Conservation (phyloP, 2,888 invertebrate species). For the Nudaria mundana region DNA sequence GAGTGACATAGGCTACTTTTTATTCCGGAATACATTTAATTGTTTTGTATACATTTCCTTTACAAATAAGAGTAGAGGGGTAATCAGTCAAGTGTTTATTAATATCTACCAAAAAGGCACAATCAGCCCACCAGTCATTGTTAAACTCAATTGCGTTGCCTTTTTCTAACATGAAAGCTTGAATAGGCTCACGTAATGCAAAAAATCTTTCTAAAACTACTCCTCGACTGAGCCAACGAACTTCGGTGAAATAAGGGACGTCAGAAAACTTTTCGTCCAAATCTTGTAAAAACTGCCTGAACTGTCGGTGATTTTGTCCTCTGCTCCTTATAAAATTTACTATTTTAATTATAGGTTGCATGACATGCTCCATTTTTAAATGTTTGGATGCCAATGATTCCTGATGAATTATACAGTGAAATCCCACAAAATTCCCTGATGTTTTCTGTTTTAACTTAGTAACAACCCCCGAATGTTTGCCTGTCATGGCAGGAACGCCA, state of each 20-base stretch:
- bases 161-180: too few relatives aligned
- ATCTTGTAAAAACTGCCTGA: too few relatives aligned
- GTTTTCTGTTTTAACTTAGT: slow-evolving; percentile 8
- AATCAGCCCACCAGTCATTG: slow-evolving; percentile 3
- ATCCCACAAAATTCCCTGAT: slow-evolving; percentile 5
- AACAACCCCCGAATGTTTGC: slow-evolving; percentile 10
- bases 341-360: too few relatives aligned
- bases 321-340: too few relatives aligned
- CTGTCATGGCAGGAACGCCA: slow-evolving; percentile 8
- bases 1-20: too few relatives aligned
- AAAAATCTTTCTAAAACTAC: slow-evolving; percentile 8
- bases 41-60: too few relatives aligned
- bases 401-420: slow-evolving; percentile 11
- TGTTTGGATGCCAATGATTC: neutral
- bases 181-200: slow-evolving; percentile 9
- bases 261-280: slow-evolving; percentile 1
- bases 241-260: slow-evolving; percentile 7
- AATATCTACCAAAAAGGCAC: slow-evolving; percentile 2
- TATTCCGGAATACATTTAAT: too few relatives aligned
- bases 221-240: slow-evolving; percentile 4
- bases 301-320: too few relatives aligned
- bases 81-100: slow-evolving; percentile 4
- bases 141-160: neutral
- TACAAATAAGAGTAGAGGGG: too few relatives aligned
- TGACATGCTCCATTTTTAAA: too few relatives aligned